Evolutionary conservation across 2,113 vertebrate genomes (phyloP), one percentile per base, ranked within the genome.

Genomic region (Illadopsis cleaveri): DNA sequence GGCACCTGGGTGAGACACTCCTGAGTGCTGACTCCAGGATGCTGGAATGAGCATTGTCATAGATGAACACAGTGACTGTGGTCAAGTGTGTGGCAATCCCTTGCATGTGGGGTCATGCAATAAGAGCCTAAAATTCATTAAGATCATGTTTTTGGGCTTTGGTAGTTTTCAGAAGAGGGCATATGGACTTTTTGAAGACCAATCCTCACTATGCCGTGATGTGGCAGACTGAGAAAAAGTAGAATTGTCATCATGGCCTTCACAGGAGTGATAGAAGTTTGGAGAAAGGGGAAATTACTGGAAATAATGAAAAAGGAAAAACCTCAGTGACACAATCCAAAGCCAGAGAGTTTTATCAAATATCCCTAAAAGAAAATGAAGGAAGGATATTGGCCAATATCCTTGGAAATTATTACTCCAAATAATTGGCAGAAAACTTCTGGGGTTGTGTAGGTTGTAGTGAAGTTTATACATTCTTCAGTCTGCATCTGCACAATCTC

Each of bases 1-100:
- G 35, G 10, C 1, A 1, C 3, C 1, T 4, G 56, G 4, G 15
- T 60, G 44, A 68, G 28, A 64, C 13, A n/a, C 0, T 25, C 42
- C 12, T 0, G 0, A 10, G 10, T 64, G 23, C 35, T 79, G 35
- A 38, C 35, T n/a, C 48, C 53, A 40, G 62, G 27, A 14, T 45
- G 14, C 14, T 89, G 53, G 47, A 33, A 94, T 0, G 3, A 82
- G n/a, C 16, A 7, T 0, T 6, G 27, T 18, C 37, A 53, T 44
- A 21, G 30, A 16, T 23, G 57, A 82, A 40, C 21, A 72, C 12
- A 60, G 35, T 79, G 31, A 27, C 17, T 47, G 3, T 30, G 15
- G 14, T 4, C 16, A 33, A 47, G 50, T 6, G 35, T 10, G 14
- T 40, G 54, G 8, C 5, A 18, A 16, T 24, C 25, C 50, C 24